A percentile compares a stretch with the other conserved stretches of the same genome.
Evolutionary conservation across 2,888 invertebrate species (phyloP).

Genomic region (Yponomeuta plumbellus): DNA sequence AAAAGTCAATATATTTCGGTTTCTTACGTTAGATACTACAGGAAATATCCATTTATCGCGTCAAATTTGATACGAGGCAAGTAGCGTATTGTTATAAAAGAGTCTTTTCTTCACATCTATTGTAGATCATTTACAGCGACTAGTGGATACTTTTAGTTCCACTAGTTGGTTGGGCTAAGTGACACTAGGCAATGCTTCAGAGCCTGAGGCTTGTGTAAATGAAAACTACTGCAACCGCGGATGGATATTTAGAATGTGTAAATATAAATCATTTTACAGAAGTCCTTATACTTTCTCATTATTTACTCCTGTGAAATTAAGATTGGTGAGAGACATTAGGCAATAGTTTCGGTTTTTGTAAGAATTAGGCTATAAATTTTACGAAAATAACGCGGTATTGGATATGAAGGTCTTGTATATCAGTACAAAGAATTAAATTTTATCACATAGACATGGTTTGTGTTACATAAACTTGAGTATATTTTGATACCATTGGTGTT

Average conservation of each 20-base stretch:
- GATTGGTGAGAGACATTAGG: constrained; percentile 27
- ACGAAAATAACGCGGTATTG: constrained; percentile 29
- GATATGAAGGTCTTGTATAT: constrained; percentile 58
- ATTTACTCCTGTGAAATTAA: constrained; percentile 9
- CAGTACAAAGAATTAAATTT: constrained; percentile 65
- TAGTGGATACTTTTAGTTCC: too few species aligned
- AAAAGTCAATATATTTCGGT: too few species aligned
- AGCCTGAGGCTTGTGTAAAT: too few species aligned
- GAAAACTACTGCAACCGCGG: neutral
- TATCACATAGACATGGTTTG: constrained; percentile 37
- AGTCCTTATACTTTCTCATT: neutral
- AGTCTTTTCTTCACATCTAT: too few species aligned
- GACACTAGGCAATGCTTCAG: too few species aligned
- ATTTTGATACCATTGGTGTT: constrained; percentile 63
- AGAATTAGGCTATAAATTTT: constrained; percentile 49
- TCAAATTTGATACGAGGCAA: too few species aligned
- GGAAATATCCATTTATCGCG: too few species aligned
- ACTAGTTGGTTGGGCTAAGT: too few species aligned
- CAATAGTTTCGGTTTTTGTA: constrained; percentile 47
- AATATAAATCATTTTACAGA: neutral
- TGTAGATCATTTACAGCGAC: too few species aligned
- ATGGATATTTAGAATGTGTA: neutral
- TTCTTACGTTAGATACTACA: too few species aligned
- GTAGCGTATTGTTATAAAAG: too few species aligned
- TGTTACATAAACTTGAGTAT: constrained; percentile 49